Evolutionary conservation across 1,140 invertebrate species (phyloP), one percentile per base, ranked within the genome.

Genomic region (Zaprionus ornatus): DNA sequence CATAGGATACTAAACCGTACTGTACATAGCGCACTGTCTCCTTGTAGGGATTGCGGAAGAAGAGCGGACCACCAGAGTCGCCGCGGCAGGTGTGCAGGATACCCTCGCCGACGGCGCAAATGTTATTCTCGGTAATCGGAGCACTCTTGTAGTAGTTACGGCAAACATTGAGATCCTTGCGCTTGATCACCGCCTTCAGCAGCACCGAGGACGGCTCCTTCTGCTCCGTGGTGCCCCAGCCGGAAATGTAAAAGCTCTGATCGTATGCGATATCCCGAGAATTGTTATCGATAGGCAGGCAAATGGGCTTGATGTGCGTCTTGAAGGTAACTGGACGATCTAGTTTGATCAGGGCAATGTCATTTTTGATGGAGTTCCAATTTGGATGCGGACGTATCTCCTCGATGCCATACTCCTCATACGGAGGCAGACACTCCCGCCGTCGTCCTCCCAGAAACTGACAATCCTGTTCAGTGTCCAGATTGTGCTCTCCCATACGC

Each of bases 51-150:
- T 77, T 68, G 17, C 63, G 77, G 57, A 77, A 70, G 64, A 92
- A 90, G 4, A 97, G 91, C 0, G 96, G 96, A 1, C 96, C 96
- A 10, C 96, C 96, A 4, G 96, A 96, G 79, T 97, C 96, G 15
- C 96, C 96, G 68, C 93, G 93, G 73, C 96, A 96, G 0, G 95
- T 94, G 68, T 96, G 95, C 81, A 92, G 95, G 77, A 91, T 95
- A n/a, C 91, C 93, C 0, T 93, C 86, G 1, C 95, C 95, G 4
- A 95, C 95, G n/a, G 95, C 95, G 65, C 95, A 96, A 1, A 96
- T 79, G 74, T 96, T 95, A 17, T 93, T 93, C 0, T 93, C 83
- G 4, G 82, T 80, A n/a, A 86, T 50, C 21, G 67, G 56, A 9
- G 66, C 82, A 29, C 74, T 45, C 29, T 23, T 25, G 54, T 77